Percentiles rank a stretch among this genome's conserved stretches.
Conservation (phyloP, 2,797 vertebrate species). For the Anabacerthia variegaticeps region DNA sequence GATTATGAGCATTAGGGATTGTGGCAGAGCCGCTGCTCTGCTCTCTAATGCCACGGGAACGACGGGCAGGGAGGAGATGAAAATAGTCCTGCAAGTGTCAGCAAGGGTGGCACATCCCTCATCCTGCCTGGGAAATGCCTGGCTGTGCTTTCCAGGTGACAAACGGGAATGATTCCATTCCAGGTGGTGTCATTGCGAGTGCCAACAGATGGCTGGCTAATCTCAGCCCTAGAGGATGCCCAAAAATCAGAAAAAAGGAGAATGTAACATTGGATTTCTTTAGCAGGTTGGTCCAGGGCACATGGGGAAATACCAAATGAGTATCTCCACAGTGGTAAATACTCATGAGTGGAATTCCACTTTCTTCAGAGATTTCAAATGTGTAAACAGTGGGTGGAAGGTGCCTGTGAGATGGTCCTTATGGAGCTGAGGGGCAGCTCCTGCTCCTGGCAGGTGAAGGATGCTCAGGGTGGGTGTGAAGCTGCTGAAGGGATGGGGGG, state of each 20-base stretch:
- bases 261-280: background rate
- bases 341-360: background rate
- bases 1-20: background rate
- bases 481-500: fast-evolving
- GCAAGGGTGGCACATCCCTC: background rate
- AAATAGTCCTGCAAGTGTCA: background rate
- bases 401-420: background rate
- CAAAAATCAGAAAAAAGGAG: background rate
- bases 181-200: background rate
- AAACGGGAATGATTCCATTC: background rate
- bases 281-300: background rate
- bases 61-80: background rate
- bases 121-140: background rate
- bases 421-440: background rate
- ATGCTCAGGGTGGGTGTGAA: background rate
- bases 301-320: fast-evolving
- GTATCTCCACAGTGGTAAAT: background rate
- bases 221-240: background rate
- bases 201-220: background rate
- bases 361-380: background rate
- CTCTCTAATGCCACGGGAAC: background rate
- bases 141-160: background rate
- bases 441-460: background rate
- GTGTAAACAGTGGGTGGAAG: background rate
- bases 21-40: background rate